Percentiles rank a stretch among this genome's conserved stretches.
Evolutionary conservation across 2,888 invertebrate genomes (phyloP).

Genomic region (Euphydryas editha): DNA sequence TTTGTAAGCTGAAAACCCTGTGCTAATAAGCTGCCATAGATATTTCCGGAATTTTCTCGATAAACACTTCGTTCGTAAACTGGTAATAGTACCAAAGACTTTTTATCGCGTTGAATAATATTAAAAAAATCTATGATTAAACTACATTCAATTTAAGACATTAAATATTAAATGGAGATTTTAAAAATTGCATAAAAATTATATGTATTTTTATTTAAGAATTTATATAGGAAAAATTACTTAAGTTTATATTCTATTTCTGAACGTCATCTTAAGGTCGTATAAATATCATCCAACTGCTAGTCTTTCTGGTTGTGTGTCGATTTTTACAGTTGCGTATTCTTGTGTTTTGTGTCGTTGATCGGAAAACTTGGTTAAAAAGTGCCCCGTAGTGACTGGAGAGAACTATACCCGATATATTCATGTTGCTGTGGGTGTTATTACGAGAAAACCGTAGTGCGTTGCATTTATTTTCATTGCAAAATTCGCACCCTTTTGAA

Average conservation of each 20-base stretch:
- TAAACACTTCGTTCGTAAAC: conserved; percentile 4
- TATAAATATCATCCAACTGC: conserved; percentile 12
- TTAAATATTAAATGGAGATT: neutral
- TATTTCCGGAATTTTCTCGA: conserved; percentile 56
- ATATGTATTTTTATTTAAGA: neutral
- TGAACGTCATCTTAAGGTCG: conserved; percentile 3
- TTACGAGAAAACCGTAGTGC: conserved; percentile 24
- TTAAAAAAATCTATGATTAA: neutral
- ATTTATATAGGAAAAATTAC: neutral
- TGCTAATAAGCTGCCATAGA: conserved; percentile 15
- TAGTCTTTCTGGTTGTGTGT: conserved; percentile 1
- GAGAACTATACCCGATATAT: conserved; percentile 11
- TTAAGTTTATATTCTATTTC: neutral
- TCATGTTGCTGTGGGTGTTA: conserved; percentile 30
- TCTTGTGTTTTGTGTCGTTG: neutral
- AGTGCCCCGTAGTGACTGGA: neutral
- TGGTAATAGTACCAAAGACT: no score
- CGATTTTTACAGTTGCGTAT: neutral
- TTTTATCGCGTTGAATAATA: neutral
- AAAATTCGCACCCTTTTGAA: conserved; percentile 16
- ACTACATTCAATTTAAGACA: neutral
- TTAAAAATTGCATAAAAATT: neutral
- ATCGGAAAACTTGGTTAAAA: neutral
- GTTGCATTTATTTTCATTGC: conserved; percentile 16
- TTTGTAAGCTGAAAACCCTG: neutral